Conservation (phyloP, 2,113 vertebrate genomes). For the Lethenteron reissneri region DNA sequence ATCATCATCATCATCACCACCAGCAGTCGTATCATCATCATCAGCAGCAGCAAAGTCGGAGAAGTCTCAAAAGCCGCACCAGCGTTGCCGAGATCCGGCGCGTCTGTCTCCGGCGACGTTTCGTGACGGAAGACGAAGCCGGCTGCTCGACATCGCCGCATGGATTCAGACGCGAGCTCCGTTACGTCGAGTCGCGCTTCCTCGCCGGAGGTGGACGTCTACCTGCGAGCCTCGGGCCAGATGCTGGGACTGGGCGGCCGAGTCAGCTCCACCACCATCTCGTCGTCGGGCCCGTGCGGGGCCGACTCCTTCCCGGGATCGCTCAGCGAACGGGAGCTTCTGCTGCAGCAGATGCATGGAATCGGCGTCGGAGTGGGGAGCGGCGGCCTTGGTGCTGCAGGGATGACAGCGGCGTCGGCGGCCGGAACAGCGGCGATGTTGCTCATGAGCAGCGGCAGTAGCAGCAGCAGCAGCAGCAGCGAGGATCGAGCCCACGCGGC, state of each 20-base stretch:
- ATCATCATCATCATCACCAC: too few relatives aligned
- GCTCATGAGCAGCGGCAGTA: background rate
- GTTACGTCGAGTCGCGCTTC: conserved; percentile 72
- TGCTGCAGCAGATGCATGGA: background rate
- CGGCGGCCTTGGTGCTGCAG: background rate
- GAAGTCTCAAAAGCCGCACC: too few relatives aligned
- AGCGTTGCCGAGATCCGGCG: too few relatives aligned
- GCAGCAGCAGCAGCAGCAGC: background rate
- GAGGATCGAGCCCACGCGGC: background rate
- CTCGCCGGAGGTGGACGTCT: conserved; percentile 83
- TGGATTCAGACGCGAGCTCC: conserved; percentile 95
- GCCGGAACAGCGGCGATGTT: background rate
- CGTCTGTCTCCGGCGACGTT: too few relatives aligned
- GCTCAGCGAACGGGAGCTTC: too few relatives aligned
- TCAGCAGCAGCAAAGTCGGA: too few relatives aligned
- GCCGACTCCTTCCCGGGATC: too few relatives aligned
- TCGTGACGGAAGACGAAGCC: too few relatives aligned
- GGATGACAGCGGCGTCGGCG: background rate
- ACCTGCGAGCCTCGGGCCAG: conserved; percentile 38
- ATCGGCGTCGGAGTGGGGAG: background rate
- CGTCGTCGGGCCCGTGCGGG: too few relatives aligned
- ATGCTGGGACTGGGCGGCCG: conserved; percentile 27
- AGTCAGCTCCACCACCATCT: too few relatives aligned
- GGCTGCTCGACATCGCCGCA: conserved; percentile 13
- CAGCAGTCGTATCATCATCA: too few relatives aligned